These are phyloP conservation scores for Sericinus montela DNA, from an alignment of 2,888 invertebrate genomes.

Conservation along the genomic window DNA sequence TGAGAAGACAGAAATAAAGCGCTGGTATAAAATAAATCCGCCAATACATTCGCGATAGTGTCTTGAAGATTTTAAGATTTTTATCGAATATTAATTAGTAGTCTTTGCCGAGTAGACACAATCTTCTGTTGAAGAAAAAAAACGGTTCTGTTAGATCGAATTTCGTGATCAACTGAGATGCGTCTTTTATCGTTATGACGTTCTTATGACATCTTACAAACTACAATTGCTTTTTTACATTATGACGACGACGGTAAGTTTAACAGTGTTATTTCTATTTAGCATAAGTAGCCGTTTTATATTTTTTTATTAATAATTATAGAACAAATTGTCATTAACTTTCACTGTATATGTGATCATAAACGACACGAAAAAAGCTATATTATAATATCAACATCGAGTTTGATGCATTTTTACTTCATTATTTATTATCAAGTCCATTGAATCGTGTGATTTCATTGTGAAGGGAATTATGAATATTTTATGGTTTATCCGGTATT, in stretches of 20 bases:
- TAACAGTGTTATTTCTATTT: no score
- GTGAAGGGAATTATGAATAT: conserved; percentile 57
- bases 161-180: background rate
- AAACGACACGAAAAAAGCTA: no score
- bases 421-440: conserved; percentile 33
- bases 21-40: conserved; percentile 17
- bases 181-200: no score
- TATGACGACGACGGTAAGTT: no score
- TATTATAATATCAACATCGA: conserved; percentile 16
- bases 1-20: conserved; percentile 23
- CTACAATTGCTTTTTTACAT: no score
- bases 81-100: conserved; percentile 16
- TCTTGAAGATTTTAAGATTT: conserved; percentile 15
- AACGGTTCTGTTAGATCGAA: no score
- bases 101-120: conserved; percentile 6
- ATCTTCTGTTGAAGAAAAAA: background rate
- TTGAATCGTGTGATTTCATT: conserved; percentile 48
- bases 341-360: no score
- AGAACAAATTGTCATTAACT: no score
- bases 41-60: conserved; percentile 17
- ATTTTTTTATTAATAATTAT: no score
- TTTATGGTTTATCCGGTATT: conserved; percentile 56
- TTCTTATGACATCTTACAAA: no score
- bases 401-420: conserved; percentile 24
- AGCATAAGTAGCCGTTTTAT: no score